phyloP scores from a whole-genome alignment of 2,888 invertebrate species.

The Scaptomyza tumidula region DNA sequence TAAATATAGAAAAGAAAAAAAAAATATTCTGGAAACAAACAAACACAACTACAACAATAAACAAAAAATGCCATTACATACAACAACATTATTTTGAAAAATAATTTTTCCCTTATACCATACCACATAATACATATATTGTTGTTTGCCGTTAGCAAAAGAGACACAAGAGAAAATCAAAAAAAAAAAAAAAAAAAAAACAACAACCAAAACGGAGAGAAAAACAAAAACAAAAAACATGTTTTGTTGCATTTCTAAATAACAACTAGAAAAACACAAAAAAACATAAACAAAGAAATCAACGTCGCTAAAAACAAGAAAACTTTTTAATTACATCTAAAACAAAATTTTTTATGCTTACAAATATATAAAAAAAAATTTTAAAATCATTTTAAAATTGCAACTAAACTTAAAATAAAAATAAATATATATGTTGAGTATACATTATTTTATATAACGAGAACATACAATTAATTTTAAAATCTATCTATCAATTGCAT shows the following conservation, averaged over 20 bases:
- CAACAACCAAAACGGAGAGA: constrained; percentile 65
- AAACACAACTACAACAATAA: constrained; percentile 58
- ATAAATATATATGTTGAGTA: constrained; percentile 29
- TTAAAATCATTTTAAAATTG: constrained; percentile 64
- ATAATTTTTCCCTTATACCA: constrained; percentile 55
- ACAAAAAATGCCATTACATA: constrained; percentile 43
- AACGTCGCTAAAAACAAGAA: constrained; percentile 79
- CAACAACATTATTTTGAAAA: constrained; percentile 39
- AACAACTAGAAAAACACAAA: constrained; percentile 49
- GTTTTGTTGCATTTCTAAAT: constrained; percentile 71
- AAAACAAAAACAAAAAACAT: constrained; percentile 70
- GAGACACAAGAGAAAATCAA: constrained; percentile 27
- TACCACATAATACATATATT: constrained; percentile 49
- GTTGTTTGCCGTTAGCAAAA: constrained; percentile 71
- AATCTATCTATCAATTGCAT: constrained; percentile 53
- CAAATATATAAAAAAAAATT: constrained; percentile 27
- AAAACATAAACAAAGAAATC: constrained; percentile 43
- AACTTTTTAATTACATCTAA: constrained; percentile 65
- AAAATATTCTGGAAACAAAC: constrained; percentile 24
- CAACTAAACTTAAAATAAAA: constrained; percentile 24
- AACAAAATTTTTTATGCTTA: constrained; percentile 48
- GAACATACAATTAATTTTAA: constrained; percentile 50
- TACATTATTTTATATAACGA: neutral
- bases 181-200: constrained; percentile 63
- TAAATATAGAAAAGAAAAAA: constrained; percentile 62